Conservation (phyloP, 2,888 invertebrate species). For the Ferrisia virgata region DNA sequence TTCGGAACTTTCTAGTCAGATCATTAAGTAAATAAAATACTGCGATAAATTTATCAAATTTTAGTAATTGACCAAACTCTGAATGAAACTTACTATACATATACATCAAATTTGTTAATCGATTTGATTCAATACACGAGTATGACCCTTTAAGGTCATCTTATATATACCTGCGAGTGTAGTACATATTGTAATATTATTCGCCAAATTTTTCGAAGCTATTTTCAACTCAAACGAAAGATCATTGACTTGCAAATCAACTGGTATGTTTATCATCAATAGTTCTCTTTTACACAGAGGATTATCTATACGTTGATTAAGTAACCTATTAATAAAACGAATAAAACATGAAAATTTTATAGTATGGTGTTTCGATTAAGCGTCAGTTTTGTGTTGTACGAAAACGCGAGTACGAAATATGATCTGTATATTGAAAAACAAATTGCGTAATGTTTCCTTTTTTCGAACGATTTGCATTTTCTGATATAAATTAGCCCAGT, state of each 20-base stretch:
- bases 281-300: neutral
- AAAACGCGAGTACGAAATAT: neutral
- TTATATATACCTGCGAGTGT: no score
- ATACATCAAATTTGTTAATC: no score
- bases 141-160: no score
- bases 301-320: constrained; percentile 19
- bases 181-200: no score
- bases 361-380: neutral
- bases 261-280: neutral
- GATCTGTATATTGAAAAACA: neutral
- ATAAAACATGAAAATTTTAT: constrained; percentile 3
- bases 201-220: neutral
- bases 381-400: neutral
- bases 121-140: no score
- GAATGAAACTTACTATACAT: no score
- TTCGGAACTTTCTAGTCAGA: no score
- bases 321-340: constrained; percentile 29
- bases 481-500: neutral
- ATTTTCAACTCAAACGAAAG: neutral
- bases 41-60: no score
- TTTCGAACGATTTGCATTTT: neutral
- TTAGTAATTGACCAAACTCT: no score
- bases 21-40: no score
- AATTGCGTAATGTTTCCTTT: neutral
- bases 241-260: neutral